Percentiles rank a stretch among this genome's conserved stretches.
Evolutionary conservation across 2,797 vertebrate species (phyloP).

Genomic region (Carduelis carduelis): DNA sequence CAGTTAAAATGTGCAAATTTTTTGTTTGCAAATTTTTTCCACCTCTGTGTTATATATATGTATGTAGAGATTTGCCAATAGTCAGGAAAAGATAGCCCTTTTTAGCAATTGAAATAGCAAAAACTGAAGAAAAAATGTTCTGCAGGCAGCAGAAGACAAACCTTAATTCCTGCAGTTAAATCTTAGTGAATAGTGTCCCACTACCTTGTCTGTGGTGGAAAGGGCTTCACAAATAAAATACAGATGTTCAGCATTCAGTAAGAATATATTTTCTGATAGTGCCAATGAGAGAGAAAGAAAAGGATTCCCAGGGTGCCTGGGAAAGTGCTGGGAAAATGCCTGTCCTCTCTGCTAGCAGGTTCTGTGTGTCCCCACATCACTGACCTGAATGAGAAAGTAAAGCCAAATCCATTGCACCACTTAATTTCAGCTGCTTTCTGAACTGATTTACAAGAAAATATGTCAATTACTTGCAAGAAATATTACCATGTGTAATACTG

Average conservation of each 20-base stretch:
- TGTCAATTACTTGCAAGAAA: not conserved
- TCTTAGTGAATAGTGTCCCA: not conserved
- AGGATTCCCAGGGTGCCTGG: not conserved
- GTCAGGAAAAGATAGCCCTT: not conserved
- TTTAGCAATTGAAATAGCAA: not conserved
- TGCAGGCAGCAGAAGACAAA: not conserved
- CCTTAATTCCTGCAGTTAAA: not conserved
- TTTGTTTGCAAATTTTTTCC: not conserved
- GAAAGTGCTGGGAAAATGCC: not conserved
- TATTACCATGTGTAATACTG: not conserved
- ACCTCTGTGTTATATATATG: not conserved
- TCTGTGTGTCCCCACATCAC: not conserved
- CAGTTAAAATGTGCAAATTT: not conserved
- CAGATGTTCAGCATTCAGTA: not conserved
- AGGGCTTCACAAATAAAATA: not conserved
- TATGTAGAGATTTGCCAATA: not conserved
- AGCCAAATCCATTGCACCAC: not conserved
- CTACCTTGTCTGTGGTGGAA: not conserved
- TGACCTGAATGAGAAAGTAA: not conserved
- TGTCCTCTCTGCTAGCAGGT: not conserved
- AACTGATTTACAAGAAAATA: not conserved
- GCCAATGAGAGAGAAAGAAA: not conserved
- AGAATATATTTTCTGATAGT: not conserved
- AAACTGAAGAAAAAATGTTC: not conserved
- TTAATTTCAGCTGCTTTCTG: not conserved